Base-by-base conservation (phyloP, 2,888 invertebrate genomes). In the Clostera curtula region DNA sequence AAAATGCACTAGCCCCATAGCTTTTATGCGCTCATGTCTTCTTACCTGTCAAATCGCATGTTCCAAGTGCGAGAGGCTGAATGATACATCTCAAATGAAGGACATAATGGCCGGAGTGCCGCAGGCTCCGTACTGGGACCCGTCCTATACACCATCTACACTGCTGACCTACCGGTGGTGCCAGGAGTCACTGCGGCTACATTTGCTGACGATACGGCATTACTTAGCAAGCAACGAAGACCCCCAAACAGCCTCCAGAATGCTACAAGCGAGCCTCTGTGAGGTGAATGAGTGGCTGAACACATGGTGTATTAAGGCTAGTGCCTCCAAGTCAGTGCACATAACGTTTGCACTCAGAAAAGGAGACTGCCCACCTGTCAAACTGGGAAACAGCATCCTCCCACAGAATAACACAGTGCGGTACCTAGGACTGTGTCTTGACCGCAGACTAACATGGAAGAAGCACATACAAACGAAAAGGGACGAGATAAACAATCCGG, bases 101-200 rank as follows among this genome's bases (percentile, higher is more conserved):
- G 19, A 27, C 2, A 41, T 39, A 3, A 17, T 24, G n/a, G 27
- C 35, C 6, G 36, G 34, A 6, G 41, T 44, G 1, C 38, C 35
- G 0, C 45, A 43, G 13, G 40, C n/a, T 37, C 29, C 5, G 20
- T 43, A 4, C 8, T 43, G 12, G 39, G 40, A 0, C 38, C 42
- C 3, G 12, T 24, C 5, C 12, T 42, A 1, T 40, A 39, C 19
- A 11, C 32, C 1, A 12, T 42, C 1, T 40, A 13, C 22, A 39
- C 31, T 6, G 24, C 34, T n/a, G 34, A 40, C 12, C 12, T 40
- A 8, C 34, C 33, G 10, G 9, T 4, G 15, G 16, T 22, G 18
- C 13, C 12, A 12, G 15, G 16, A 12, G 22, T 6, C 2, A 20
- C 11, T 1, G 12, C 11, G 6, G 20, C 11, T 5, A 20, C 20